Evolutionary conservation across 2,888 invertebrate genomes (phyloP), one percentile per base, ranked within the genome.

Genomic region (Nyleta sp.): DNA sequence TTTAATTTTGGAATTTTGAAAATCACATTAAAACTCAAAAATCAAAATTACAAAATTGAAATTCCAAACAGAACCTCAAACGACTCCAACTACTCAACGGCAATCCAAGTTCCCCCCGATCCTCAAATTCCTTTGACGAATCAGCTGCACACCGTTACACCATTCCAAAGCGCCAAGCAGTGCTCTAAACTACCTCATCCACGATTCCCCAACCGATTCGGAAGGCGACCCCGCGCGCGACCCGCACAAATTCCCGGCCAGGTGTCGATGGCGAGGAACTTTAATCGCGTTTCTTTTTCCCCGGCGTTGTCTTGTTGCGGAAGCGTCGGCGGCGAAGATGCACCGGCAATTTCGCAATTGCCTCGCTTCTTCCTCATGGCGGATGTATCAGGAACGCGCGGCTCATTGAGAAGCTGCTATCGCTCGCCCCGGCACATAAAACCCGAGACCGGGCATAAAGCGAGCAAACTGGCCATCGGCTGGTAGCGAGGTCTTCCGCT

Each of bases 381-480:
- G 59, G 17, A 57, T 75, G 28, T 71, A 71, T 71, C 60, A 55
- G 35, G 24, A 70, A 50, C 57, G 50, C 59, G 46, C 33, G 17
- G 70, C 42, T 62, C 62, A 50, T 72, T 62, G 53, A 72, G 64
- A 55, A 52, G 48, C 38, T 44, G 31, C 35, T 73, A 80, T 80
- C 68, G 80, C 75, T 70, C 17, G 33, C 50, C 55, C 75, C 76
- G 77, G 81, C 64, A 68, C 82, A 81, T 84, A 82, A 84, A 84
- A 82, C 60, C 46, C 22, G 44, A 20, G 74, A 28, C 78, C 75
- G 76, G 78, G 78, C 80, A 83, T 85, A 83, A 85, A 84, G 71
- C 80, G 75, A 67, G 59, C 77, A 50, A 80, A 82, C 80, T 80
- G 80, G 79, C 81, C 77, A 71, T 77, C 65, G 24, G 55, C 67